Evolutionary conservation across 2,888 invertebrate genomes (phyloP), one percentile per base, ranked within the genome.

Genomic region (Thereva unica): DNA sequence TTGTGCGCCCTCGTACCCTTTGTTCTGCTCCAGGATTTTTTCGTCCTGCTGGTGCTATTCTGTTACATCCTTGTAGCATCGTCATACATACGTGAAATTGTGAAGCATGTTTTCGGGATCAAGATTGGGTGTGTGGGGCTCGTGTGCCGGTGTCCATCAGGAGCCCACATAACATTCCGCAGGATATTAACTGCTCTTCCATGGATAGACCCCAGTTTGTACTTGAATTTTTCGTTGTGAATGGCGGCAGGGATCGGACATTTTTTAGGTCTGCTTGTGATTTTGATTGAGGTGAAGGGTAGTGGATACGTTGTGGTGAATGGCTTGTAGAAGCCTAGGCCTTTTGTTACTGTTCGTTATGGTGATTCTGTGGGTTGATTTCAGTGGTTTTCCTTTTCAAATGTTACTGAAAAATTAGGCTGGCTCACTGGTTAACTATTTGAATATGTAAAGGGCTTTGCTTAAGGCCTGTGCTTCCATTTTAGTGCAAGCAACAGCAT

Each of bases 151-250:
- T 63, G 55, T 56, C 55, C 54, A 57, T 69, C 67, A 67, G 56
- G 23, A 65, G 63, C 41, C 70, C 70, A 70, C 69, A 70, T 68
- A 68, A 70, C 69, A 71, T 71, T 71, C 70, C 71, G 68, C 71
- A 71, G 70, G 69, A 70, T 70, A 70, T 71, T 70, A 70, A 70
- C 68, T 70, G 68, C 44, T 65, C 50, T 59, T 49, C 47, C 54
- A 52, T 53, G 53, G 34, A 38, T 52, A 23, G 23, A 23, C 23
- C 23, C 23, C 23, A 23, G 49, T 64, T 50, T 66, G 65, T 37
- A 42, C 8, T 50, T 64, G 54, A 55, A 59, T 50, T 40, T 10
- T 53, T 45, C 44, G n/a, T 64, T 53, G 23, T n/a, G 38, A 52
- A 23, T 52, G 42, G 50, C 67, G 56, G 64, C 57, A 61, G 69